Percentiles rank a stretch among this genome's conserved stretches.
Evolutionary conservation across 2,113 vertebrate species (phyloP).

Genomic region (Python bivittatus): DNA sequence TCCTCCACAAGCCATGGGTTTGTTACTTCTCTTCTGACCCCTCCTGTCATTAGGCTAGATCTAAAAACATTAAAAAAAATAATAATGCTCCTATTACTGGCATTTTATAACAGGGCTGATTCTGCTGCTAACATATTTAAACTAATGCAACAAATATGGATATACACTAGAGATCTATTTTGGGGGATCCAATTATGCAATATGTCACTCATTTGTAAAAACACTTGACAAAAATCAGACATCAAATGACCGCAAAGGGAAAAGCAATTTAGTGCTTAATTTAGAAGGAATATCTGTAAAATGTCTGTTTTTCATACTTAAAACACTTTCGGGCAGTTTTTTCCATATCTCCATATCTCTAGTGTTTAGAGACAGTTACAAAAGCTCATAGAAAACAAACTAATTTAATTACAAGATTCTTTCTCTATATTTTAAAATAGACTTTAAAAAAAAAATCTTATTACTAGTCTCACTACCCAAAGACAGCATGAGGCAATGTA

Average conservation of each 20-base stretch:
- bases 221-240: not conserved
- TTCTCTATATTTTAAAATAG: not conserved
- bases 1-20: constrained; percentile 94
- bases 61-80: constrained; percentile 66
- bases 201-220: not conserved
- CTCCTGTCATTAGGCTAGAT: constrained; percentile 82
- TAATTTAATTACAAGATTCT: not conserved
- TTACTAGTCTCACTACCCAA: not conserved
- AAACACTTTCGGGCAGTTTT: not conserved
- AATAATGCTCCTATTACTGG: not conserved
- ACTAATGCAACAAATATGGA: not conserved
- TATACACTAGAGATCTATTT: not conserved
- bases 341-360: not conserved
- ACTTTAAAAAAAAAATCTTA: not conserved
- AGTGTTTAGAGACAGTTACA: not conserved
- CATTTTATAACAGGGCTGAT: not conserved
- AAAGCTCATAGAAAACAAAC: not conserved
- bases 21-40: constrained; percentile 56
- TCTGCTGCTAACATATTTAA: not conserved
- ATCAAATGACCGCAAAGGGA: not conserved
- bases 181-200: not conserved
- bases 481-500: not conserved
- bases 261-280: accelerated
- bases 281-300: not conserved
- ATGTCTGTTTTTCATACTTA: not conserved